Evolutionary conservation across 2,797 vertebrate species (phyloP).

Genomic region (Pyrrhura leucotis): DNA sequence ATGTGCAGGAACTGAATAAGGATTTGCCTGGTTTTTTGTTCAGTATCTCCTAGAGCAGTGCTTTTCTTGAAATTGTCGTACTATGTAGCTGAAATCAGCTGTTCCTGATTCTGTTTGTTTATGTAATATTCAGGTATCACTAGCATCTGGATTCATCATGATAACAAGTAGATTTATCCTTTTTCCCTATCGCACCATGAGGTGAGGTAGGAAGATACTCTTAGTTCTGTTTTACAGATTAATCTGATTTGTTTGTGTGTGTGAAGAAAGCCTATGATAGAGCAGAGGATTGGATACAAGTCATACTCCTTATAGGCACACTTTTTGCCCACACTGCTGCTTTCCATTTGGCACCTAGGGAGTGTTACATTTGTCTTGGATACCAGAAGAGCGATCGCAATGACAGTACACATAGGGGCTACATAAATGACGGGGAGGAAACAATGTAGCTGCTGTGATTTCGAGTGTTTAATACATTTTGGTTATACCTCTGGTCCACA

Average conservation of each 20-base stretch:
- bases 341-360: background rate
- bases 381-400: background rate
- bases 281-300: background rate
- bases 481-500: background rate
- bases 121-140: background rate
- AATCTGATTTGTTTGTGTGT: background rate
- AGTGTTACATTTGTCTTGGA: background rate
- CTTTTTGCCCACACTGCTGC: background rate
- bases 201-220: background rate
- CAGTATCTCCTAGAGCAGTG: background rate
- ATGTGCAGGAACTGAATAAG: background rate
- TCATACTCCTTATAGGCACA: background rate
- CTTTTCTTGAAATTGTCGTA: background rate
- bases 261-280: background rate
- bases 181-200: background rate
- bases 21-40: background rate
- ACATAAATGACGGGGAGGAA: background rate
- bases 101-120: background rate
- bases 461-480: background rate
- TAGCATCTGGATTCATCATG: background rate
- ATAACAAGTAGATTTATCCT: background rate
- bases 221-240: background rate
- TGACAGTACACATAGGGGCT: background rate
- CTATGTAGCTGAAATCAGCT: background rate
- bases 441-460: background rate